phyloP scores from a whole-genome alignment of 2,113 vertebrate genomes.

The Apteryx owenii region DNA sequence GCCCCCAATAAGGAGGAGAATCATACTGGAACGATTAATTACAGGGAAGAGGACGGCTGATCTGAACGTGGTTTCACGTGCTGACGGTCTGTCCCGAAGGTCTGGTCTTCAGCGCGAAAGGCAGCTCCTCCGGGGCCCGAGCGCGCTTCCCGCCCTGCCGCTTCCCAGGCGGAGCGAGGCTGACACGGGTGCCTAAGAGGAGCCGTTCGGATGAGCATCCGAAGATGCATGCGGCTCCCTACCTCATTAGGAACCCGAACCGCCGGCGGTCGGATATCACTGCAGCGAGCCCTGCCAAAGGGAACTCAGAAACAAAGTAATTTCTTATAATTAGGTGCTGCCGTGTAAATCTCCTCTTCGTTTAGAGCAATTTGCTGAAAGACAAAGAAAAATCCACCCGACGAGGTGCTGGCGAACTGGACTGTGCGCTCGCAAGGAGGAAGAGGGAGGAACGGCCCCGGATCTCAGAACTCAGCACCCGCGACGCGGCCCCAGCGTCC shows the following conservation, averaged over 20 bases:
- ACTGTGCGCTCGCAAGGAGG: background rate
- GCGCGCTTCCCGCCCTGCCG: background rate
- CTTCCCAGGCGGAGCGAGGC: background rate
- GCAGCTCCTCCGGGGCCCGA: background rate
- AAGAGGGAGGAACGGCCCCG: background rate
- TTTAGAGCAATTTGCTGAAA: background rate
- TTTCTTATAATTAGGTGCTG: constrained; percentile 2
- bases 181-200: background rate
- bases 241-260: background rate
- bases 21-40: background rate
- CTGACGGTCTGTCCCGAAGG: background rate
- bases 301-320: constrained; percentile 3
- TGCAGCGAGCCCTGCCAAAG: background rate
- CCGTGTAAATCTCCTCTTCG: background rate
- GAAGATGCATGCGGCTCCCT: background rate
- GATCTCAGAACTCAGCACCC: background rate
- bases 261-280: background rate
- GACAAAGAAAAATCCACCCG: constrained; percentile 46
- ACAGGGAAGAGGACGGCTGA: accelerated
- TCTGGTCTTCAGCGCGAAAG: background rate
- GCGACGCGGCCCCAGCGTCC: too few relatives aligned
- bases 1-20: background rate
- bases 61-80: background rate
- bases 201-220: background rate
- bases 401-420: background rate